Evolutionary conservation across 2,888 invertebrate species (phyloP).

Genomic region (Blomia tropicalis): DNA sequence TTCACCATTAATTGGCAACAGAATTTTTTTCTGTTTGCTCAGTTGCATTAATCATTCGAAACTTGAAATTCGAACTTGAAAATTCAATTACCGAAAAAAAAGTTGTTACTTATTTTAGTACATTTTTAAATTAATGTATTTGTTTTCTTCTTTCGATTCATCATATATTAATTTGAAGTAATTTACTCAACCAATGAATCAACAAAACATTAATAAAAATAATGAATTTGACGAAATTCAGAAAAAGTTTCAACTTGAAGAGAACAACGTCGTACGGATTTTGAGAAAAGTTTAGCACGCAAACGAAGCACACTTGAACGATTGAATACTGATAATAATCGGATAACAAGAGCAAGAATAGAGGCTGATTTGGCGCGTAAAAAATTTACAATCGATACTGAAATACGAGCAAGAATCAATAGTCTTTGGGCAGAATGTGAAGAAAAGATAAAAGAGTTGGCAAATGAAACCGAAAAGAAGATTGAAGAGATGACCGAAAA

Average conservation of each 20-base stretch:
- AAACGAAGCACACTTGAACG: background rate
- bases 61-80: too few species aligned
- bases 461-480: background rate
- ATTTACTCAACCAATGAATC: too few species aligned
- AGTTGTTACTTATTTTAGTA: too few species aligned
- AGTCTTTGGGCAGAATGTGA: background rate
- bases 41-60: too few species aligned
- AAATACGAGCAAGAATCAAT: background rate
- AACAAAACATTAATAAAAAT: background rate
- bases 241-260: constrained; percentile 2
- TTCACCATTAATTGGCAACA: too few species aligned
- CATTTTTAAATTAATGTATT: background rate
- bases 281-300: background rate
- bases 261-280: background rate
- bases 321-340: background rate
- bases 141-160: background rate
- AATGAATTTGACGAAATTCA: background rate
- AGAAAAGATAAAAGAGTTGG: background rate
- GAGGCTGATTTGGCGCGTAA: background rate
- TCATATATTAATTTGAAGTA: too few species aligned
- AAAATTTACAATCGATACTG: background rate
- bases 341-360: background rate
- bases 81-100: too few species aligned
- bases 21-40: too few species aligned
- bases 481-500: background rate